Conservation (phyloP, 1,140 invertebrate genomes). For the Micrasema minimum region DNA sequence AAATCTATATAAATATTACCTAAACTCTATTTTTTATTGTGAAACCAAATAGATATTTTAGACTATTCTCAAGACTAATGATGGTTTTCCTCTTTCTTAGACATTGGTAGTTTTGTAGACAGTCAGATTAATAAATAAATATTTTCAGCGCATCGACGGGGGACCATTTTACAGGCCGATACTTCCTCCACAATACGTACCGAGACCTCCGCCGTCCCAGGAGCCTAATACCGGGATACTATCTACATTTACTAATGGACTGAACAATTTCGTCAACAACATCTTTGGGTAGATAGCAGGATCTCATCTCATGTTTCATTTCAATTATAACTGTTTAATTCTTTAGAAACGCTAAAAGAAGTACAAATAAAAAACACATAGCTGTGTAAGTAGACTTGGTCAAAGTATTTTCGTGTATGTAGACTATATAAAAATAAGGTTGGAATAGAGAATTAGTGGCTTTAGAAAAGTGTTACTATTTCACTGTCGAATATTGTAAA, state of each 20-base stretch:
- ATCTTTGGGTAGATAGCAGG: constrained; percentile 72
- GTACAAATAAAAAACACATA: background rate
- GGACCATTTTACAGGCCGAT: constrained; percentile 70
- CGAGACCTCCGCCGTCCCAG: constrained; percentile 57
- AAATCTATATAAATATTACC: no score
- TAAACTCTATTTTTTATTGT: no score
- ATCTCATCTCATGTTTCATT: background rate
- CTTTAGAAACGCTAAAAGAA: constrained; percentile 1
- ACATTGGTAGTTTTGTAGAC: no score
- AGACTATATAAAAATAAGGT: no score
- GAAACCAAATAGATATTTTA: no score
- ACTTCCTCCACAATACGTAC: constrained; percentile 55
- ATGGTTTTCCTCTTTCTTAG: no score
- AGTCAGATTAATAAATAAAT: constrained; percentile 25
- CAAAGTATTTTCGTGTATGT: no score
- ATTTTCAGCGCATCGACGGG: constrained; percentile 68
- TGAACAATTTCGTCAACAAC: constrained; percentile 79
- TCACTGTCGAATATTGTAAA: no score
- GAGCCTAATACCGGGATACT: constrained; percentile 73
- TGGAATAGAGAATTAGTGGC: no score
- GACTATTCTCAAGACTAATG: no score
- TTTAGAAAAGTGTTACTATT: no score
- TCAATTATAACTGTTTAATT: background rate
- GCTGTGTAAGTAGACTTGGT: no score
- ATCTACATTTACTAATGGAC: constrained; percentile 78